Evolutionary conservation across 1,140 invertebrate genomes (phyloP).

Genomic region (Tyrophagus putrescentiae): DNA sequence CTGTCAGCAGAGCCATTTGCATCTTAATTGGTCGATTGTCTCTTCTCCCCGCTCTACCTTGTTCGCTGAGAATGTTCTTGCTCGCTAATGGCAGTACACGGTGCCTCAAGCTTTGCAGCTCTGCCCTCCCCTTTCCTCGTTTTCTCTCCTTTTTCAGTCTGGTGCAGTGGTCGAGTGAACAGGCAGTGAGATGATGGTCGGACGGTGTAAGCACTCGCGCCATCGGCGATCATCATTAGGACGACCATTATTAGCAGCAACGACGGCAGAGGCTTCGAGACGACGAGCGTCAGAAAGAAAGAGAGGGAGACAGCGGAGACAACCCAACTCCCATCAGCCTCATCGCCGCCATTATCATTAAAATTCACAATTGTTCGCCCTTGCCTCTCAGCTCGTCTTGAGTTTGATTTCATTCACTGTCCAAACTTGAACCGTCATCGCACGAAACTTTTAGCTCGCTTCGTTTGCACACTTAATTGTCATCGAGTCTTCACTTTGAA

Average conservation of each 20-base stretch:
- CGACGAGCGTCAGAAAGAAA: no score
- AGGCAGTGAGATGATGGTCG: neutral
- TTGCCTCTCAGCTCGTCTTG: neutral
- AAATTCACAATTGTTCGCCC: constrained; percentile 14
- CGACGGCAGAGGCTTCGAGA: no score
- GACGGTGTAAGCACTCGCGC: neutral
- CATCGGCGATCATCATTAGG: neutral
- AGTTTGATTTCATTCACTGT: neutral
- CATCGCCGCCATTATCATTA: constrained; percentile 5
- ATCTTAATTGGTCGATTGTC: constrained; percentile 6
- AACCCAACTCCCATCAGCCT: neutral
- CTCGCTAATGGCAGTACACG: neutral
- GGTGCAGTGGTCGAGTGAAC: neutral
- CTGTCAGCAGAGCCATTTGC: neutral
- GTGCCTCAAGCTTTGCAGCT: neutral
- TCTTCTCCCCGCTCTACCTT: no score
- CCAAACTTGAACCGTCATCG: no score
- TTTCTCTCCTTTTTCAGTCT: no score
- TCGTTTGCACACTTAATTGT: constrained; percentile 16
- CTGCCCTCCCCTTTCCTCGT: no score
- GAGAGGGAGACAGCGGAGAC: neutral
- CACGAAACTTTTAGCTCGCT: neutral
- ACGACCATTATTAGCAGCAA: no score
- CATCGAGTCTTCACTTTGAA: no score
- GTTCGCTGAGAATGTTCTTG: neutral